phyloP scores from a whole-genome alignment of 2,797 vertebrate genomes.

The Bradypus variegatus region DNA sequence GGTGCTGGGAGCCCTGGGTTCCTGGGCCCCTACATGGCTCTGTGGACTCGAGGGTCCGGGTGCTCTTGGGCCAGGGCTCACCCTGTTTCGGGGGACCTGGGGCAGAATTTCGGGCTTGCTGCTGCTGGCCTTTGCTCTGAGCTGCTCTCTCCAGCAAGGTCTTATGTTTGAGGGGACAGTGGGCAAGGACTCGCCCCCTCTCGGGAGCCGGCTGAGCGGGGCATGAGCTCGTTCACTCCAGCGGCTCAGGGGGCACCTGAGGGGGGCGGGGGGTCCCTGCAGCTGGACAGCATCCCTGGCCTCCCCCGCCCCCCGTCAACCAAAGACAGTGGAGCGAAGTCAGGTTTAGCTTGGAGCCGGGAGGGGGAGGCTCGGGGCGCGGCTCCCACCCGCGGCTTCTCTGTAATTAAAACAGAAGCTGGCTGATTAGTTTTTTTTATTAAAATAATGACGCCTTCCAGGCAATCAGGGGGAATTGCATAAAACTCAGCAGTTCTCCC shows the following conservation, averaged over 20 bases:
- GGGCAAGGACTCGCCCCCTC: no score
- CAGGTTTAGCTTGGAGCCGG: not conserved
- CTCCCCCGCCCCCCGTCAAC: not conserved
- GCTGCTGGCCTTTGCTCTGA: not conserved
- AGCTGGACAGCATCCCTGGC: fast-evolving
- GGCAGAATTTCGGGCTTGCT: not conserved
- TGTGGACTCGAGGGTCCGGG: not conserved
- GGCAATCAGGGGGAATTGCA: slow-evolving; percentile 70
- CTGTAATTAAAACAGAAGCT: slow-evolving; percentile 63
- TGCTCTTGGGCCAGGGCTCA: no score
- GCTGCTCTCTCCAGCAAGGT: not conserved
- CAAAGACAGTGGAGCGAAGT: no score
- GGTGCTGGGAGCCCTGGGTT: no score
- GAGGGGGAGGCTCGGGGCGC: not conserved
- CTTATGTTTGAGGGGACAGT: no score
- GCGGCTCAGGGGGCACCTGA: not conserved
- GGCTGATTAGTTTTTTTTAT: slow-evolving; percentile 74
- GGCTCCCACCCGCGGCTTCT: not conserved
- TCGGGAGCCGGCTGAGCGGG: no score
- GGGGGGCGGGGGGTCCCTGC: no score
- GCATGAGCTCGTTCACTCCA: no score
- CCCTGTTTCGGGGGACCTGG: not conserved
- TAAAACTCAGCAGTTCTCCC: slow-evolving; percentile 76
- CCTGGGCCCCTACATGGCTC: no score
- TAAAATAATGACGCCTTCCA: slow-evolving; percentile 76